phyloP scores from a whole-genome alignment of 2,113 vertebrate genomes.

The Sphyrna mokarran region DNA sequence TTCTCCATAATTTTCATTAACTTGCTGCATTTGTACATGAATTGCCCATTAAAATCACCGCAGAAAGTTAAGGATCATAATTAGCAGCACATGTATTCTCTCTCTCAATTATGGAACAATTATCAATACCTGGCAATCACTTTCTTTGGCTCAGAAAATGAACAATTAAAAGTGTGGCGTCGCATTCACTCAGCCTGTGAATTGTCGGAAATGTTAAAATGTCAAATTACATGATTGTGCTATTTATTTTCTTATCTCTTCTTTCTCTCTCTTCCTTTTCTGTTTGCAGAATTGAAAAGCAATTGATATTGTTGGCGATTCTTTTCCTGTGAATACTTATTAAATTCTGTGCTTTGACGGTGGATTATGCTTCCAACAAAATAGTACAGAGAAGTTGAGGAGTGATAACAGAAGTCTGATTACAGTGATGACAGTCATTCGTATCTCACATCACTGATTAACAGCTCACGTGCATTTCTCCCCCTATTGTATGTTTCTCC shows the following conservation, averaged over 20 bases:
- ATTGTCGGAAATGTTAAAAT: background rate
- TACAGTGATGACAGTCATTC: background rate
- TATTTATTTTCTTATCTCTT: background rate
- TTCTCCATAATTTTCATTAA: too few species aligned
- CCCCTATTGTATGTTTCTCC: background rate
- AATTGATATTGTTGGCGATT: background rate
- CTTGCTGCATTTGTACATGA: too few species aligned
- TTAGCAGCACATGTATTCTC: too few species aligned
- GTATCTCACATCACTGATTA: background rate
- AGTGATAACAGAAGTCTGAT: background rate
- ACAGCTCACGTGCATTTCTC: background rate
- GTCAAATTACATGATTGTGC: background rate
- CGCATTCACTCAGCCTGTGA: background rate
- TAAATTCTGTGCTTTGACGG: background rate
- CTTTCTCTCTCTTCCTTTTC: background rate
- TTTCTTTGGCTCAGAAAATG: too few species aligned
- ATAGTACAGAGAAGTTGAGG: background rate
- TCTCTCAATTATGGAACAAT: too few species aligned
- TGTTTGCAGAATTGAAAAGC: background rate
- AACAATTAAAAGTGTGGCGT: background rate
- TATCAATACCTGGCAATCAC: too few species aligned
- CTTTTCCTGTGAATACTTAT: background rate
- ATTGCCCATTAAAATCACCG: too few species aligned
- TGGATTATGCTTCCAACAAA: background rate
- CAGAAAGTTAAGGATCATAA: too few species aligned